Conservation (phyloP, 2,113 vertebrate species). For the Urocitellus parryii region DNA sequence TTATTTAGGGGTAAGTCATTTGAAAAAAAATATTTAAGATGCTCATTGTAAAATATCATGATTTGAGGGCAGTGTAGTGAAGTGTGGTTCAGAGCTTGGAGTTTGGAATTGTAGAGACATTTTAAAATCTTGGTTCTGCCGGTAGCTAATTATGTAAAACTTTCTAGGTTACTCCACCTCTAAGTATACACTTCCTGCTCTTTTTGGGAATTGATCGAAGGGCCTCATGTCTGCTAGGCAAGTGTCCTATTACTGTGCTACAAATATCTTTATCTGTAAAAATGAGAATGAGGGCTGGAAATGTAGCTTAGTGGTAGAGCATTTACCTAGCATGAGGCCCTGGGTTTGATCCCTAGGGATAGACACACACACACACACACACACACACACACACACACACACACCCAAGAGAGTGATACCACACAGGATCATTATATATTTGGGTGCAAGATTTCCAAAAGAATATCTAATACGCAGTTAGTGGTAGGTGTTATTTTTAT, state of each 20-base stretch:
- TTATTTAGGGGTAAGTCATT: neutral
- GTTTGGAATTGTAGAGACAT: neutral
- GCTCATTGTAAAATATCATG: slow-evolving; percentile 1
- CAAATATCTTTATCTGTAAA: neutral
- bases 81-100: neutral
- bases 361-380: no score
- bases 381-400: no score
- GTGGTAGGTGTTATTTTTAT: no score
- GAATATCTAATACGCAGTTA: no score
- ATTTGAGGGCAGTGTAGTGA: neutral
- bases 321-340: no score
- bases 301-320: no score
- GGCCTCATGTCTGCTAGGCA: no score
- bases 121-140: slow-evolving; percentile 14
- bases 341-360: no score
- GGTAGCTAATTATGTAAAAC: neutral
- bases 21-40: slow-evolving; percentile 46
- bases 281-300: no score
- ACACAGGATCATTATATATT: no score
- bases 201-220: neutral
- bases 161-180: neutral
- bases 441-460: no score
- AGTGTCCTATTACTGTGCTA: neutral
- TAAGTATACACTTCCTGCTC: neutral
- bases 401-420: no score